Evolutionary conservation across 1,140 invertebrate species (phyloP), one percentile per base, ranked within the genome.

Genomic region (Notospermus geniculatus): DNA sequence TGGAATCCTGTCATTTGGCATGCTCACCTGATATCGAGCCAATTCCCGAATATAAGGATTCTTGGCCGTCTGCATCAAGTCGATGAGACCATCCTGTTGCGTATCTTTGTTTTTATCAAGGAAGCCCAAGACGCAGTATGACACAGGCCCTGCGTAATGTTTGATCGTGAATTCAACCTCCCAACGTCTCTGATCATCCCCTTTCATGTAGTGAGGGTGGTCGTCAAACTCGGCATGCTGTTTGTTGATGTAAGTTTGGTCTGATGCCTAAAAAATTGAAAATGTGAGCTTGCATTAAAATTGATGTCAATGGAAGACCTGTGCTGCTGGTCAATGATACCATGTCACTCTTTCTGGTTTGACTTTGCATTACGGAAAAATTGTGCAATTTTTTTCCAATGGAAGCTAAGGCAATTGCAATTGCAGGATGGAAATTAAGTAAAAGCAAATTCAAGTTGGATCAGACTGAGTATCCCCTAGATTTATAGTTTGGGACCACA

Each of bases 91-190:
- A 73, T 97, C 93, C 77, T 97, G 94, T 75, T 95, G 93, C 0
- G 95, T 95, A 77, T 98, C 96, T 93, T 98, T 98, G 79, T 99
- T 99, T 85, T 98, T 99, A 91, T 98, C 97, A 11, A 99, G 81
- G 93, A 97, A 98, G 71, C 97, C 91, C 22, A 88, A 87, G 0
- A 93, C 95, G 5, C 89, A 93, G 79, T 99, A 98, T 78, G 97
- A 94, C 1, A 99, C 92, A 76, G 93, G 93, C 7, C 97, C 97
- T 43, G 97, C 97, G 79, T 99, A 99, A 79, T 99, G 97, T 54
- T 96, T 90, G 29, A 99, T 92, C 19, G 94, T 93, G 78, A 98
- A 98, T 76, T 99, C 95, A 36, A 92, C 91, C 15, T 93, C 88
- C 46, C 92, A 93, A 46, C 63, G 65, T 2, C 75, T 57, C 0